These are phyloP conservation scores for Meta bourneti DNA, from an alignment of 2,888 invertebrate genomes.

Conservation along the genomic window DNA sequence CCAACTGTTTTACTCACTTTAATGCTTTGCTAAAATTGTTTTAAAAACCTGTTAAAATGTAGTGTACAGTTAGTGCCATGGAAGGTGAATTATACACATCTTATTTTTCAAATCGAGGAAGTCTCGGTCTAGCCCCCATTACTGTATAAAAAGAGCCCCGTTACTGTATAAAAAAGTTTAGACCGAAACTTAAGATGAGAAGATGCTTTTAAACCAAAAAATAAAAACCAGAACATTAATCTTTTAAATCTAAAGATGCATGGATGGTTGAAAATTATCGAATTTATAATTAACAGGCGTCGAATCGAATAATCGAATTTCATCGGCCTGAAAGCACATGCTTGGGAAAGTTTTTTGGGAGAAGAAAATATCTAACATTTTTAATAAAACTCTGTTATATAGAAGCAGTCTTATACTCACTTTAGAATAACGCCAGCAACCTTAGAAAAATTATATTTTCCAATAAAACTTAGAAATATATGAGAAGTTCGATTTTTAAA, in stretches of 20 bases:
- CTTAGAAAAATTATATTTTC: background rate
- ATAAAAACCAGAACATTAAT: background rate
- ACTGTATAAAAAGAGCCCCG: no score
- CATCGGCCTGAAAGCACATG: background rate
- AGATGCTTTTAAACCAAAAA: background rate
- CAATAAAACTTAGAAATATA: background rate
- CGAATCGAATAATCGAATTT: background rate
- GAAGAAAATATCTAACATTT: background rate
- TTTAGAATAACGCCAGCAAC: background rate
- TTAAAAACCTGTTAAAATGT: no score
- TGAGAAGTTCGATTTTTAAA: background rate
- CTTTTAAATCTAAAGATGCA: background rate
- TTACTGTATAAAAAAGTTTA: background rate
- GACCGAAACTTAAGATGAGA: background rate
- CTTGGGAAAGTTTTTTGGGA: background rate
- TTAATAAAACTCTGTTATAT: background rate
- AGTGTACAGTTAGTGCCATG: no score
- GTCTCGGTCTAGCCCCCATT: no score
- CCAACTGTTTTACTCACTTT: no score
- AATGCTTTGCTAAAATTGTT: no score
- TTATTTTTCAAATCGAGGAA: no score
- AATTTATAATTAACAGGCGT: background rate
- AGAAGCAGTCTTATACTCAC: background rate
- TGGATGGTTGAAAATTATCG: background rate
- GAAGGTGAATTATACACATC: no score